phyloP scores from a whole-genome alignment of 2,888 invertebrate genomes.

The Diloba caeruleocephala region DNA sequence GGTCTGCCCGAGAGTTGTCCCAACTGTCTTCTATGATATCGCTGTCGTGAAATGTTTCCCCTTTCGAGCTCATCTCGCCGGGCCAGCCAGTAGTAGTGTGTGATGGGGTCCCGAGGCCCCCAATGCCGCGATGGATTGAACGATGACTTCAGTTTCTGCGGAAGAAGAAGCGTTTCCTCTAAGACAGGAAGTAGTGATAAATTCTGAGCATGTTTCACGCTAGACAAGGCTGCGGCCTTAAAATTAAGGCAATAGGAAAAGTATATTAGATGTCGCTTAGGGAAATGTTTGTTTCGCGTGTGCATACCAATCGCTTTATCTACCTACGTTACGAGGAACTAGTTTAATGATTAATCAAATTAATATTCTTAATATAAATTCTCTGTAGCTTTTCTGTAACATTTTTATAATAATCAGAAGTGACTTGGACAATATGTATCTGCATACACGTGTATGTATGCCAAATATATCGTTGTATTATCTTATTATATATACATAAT shows the following conservation, averaged over 20 bases:
- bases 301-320: constrained; percentile 30
- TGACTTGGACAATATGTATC: too few relatives aligned
- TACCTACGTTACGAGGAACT: constrained; percentile 25
- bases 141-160: constrained; percentile 80
- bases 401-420: too few relatives aligned
- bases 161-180: constrained; percentile 45
- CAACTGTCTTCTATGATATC: constrained; percentile 66
- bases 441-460: too few relatives aligned
- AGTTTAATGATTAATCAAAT: constrained; percentile 12
- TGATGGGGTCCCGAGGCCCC: constrained; percentile 83
- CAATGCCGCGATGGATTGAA: constrained; percentile 81
- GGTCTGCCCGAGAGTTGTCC: constrained; percentile 71
- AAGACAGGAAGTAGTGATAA: constrained; percentile 44
- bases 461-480: too few relatives aligned
- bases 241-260: constrained; percentile 45
- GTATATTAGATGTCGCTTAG: constrained; percentile 34
- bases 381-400: too few relatives aligned
- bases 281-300: constrained; percentile 43
- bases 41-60: constrained; percentile 46
- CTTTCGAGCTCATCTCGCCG: constrained; percentile 68
- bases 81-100: constrained; percentile 81
- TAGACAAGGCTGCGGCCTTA: constrained; percentile 60
- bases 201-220: constrained; percentile 44
- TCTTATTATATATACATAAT: too few relatives aligned
- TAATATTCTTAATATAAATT: background rate